Conservation (phyloP, 2,113 vertebrate genomes). For the Nyctereutes procyonoides region DNA sequence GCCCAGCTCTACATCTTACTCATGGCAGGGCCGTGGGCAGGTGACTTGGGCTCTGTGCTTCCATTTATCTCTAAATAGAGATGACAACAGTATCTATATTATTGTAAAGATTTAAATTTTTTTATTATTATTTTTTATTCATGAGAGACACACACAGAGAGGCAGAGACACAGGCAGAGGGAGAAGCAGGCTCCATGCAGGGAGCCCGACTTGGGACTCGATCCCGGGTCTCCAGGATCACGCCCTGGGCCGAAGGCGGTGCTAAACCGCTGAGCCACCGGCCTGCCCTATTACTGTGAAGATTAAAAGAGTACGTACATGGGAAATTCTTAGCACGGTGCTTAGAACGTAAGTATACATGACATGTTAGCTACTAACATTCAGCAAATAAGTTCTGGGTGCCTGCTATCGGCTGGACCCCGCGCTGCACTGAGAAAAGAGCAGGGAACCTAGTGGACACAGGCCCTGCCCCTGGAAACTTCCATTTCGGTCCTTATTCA, state of each 20-base stretch:
- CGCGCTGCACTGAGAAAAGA: not conserved
- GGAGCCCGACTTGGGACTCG: no score
- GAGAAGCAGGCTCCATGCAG: no score
- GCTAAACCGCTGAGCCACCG: no score
- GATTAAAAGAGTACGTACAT: not conserved
- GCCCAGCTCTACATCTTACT: not conserved
- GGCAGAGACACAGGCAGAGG: no score
- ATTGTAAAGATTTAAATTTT: not conserved
- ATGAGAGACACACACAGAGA: no score
- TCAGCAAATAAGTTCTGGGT: not conserved
- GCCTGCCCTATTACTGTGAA: not conserved
- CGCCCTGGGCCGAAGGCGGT: no score
- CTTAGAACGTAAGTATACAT: not conserved
- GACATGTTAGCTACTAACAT: not conserved
- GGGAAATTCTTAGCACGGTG: not conserved
- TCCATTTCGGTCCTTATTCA: not conserved
- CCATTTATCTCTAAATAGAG: not conserved
- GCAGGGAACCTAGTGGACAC: not conserved
- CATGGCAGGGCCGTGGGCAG: not conserved
- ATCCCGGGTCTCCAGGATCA: no score
- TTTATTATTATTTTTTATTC: no score
- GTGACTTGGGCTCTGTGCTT: not conserved
- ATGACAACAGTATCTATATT: not conserved
- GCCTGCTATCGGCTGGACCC: not conserved
- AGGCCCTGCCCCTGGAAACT: not conserved